Conservation (phyloP, 2,797 vertebrate species). For the Alcedo atthis region DNA sequence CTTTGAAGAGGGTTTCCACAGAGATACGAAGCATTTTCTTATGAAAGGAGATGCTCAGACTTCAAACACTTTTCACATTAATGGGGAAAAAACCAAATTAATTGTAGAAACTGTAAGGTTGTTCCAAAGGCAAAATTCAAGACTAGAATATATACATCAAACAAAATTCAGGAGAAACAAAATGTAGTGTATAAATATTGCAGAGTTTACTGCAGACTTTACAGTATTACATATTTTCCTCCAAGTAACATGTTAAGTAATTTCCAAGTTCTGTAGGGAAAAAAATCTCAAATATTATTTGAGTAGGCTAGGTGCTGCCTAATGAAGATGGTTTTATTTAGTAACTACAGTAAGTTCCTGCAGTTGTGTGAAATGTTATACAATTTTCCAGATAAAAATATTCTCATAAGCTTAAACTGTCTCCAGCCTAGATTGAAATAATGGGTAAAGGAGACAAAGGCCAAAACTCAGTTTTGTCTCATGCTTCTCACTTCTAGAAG, state of each 20-base stretch:
- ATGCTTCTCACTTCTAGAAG: background rate
- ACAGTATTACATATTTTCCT: background rate
- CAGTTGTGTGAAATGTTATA: background rate
- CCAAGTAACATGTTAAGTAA: background rate
- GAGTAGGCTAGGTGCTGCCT: background rate
- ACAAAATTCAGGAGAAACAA: background rate
- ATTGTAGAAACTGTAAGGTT: background rate
- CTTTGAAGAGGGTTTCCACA: constrained; percentile 48
- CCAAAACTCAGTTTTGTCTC: background rate
- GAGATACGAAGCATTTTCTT: constrained; percentile 7
- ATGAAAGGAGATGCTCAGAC: background rate
- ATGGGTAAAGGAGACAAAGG: background rate
- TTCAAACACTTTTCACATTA: constrained; percentile 24
- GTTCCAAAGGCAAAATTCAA: background rate
- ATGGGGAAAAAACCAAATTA: background rate
- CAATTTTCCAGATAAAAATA: background rate
- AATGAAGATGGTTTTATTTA: background rate
- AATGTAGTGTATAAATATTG: background rate
- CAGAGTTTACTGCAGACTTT: background rate
- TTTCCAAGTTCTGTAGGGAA: background rate
- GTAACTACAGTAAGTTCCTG: background rate
- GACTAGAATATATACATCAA: background rate
- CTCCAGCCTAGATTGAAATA: background rate
- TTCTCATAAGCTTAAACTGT: background rate
- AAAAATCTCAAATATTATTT: background rate